Evolutionary conservation across 2,113 vertebrate species (phyloP).

Genomic region (Peromyscus polionotus): DNA sequence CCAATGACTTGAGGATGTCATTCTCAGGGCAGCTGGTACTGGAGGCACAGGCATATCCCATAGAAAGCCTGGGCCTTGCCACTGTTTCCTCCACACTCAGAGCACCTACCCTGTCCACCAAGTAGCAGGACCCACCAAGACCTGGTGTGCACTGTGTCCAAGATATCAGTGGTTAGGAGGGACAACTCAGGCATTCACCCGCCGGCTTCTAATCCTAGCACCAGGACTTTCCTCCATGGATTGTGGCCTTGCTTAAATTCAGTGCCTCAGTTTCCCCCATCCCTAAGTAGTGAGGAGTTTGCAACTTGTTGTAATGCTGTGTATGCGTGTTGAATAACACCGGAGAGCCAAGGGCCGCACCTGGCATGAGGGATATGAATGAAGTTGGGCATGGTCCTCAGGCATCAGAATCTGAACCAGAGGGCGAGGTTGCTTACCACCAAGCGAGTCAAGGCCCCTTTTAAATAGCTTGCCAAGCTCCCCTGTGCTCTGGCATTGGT

Average conservation of each 20-base stretch:
- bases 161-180: not conserved
- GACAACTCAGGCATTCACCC: not conserved
- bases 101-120: no score
- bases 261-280: constrained; percentile 28
- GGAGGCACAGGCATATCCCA: fast-evolving
- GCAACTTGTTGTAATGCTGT: not conserved
- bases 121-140: not conserved
- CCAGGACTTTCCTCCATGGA: fast-evolving
- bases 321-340: not conserved
- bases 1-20: not conserved
- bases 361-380: fast-evolving
- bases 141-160: not conserved
- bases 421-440: not conserved
- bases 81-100: not conserved
- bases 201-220: not conserved
- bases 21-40: not conserved
- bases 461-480: constrained; percentile 65
- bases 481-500: constrained; percentile 57
- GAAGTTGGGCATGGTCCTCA: not conserved
- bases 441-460: constrained; percentile 72
- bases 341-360: no score
- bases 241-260: not conserved
- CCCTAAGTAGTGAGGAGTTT: not conserved
- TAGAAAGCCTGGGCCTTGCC: not conserved
- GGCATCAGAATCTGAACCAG: fast-evolving